These are phyloP conservation scores for Ameiurus melas DNA, from an alignment of 2,113 vertebrate species.

Conservation along the genomic window DNA sequence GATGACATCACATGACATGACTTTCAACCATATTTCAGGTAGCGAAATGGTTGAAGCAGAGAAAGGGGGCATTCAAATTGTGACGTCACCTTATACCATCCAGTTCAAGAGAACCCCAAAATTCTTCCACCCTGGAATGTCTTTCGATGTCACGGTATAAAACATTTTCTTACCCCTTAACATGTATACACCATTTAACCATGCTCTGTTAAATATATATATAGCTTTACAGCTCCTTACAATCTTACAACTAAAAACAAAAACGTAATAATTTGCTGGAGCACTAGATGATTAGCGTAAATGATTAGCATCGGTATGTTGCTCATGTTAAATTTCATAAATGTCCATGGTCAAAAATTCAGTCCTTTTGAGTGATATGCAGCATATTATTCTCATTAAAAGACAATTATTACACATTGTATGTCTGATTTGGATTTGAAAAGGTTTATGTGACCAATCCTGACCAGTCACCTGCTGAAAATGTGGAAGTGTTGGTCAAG, in stretches of 20 bases:
- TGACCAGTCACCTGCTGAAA: slow-evolving; percentile 65
- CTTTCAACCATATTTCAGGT: slow-evolving; percentile 60
- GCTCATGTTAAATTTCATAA: neutral
- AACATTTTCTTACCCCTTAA: neutral
- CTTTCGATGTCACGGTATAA: slow-evolving; percentile 76
- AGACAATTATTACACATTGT: neutral
- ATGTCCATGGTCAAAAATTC: too few species aligned
- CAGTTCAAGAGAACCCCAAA: slow-evolving; percentile 79
- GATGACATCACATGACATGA: too few species aligned
- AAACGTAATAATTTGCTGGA: neutral
- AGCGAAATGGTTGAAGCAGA: slow-evolving; percentile 81
- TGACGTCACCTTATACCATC: slow-evolving; percentile 78
- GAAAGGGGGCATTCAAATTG: slow-evolving; percentile 69
- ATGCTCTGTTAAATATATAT: neutral
- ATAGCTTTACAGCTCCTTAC: too few species aligned
- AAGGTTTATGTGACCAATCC: slow-evolving; percentile 71
- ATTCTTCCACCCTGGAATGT: slow-evolving; percentile 82
- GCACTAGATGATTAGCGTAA: neutral
- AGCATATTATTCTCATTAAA: neutral
- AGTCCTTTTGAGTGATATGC: neutral
- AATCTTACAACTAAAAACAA: too few species aligned
- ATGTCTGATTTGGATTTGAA: neutral
- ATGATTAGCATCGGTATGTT: neutral
- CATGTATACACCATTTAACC: neutral
- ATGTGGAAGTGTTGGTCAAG: slow-evolving; percentile 43